Evolutionary conservation across 2,113 vertebrate species (phyloP), one percentile per base, ranked within the genome.

Genomic region (Anoura caudifer): DNA sequence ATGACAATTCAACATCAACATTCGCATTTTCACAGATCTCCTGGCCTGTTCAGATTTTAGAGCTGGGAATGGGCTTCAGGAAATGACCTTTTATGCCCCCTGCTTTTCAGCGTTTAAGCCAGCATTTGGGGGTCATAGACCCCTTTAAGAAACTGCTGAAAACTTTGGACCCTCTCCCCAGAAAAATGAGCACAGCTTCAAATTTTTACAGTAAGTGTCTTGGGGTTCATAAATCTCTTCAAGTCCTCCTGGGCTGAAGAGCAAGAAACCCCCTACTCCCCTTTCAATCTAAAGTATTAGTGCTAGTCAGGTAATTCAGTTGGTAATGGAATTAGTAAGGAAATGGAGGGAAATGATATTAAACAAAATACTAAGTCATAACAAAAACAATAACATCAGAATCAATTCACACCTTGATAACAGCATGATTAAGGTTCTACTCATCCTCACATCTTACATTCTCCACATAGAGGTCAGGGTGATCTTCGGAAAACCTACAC

Each of bases 1-100:
- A 63, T 89, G 94, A 97, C 97, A 98, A 92, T 79, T 86, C 88
- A 77, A 87, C 82, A 82, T 97, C 96, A 96, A 96, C 95, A 96
- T 50, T 82, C 94, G 88, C 91, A 69, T 88, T 86, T 91, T 50
- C 91, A 90, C 85, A 79, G 91, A 56, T 90, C 69, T 67, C 45
- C 59, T 43, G 3, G 31, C 65, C 85, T 17, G 59, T 41, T 95
- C 91, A 45, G 36, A 70, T 59, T 83, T 81, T 63, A 61, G 67
- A 83, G 67, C 85, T 89, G 82, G 67, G 67, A 92, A 92, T 81
- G 56, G 85, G 54, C 52, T 75, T 94, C 67, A 79, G 96, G 94
- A 95, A 95, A 79, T 89, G 87, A 96, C 88, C 91, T 70, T 65
- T 31, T 11, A 63, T 85, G 84, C 38, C 63, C 81, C n/a, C 91